Evolutionary conservation across 1,140 invertebrate genomes (phyloP), one percentile per base, ranked within the genome.

Genomic region (Mercenaria mercenaria): DNA sequence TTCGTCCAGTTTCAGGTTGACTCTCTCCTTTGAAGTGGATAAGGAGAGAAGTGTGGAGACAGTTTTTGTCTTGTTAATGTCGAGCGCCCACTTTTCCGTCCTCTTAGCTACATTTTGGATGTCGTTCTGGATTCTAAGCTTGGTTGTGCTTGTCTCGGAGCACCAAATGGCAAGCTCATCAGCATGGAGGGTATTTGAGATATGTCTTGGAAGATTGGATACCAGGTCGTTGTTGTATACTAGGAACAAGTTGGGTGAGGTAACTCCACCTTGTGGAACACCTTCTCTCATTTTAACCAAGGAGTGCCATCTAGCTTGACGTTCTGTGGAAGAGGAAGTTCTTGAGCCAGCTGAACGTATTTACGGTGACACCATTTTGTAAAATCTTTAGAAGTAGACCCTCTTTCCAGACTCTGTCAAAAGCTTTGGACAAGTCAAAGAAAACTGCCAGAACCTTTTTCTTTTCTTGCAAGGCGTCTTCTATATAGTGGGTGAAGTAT

Each of bases 391-490:
- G 52, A n/a, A 89, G 69, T 0, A 90, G 82, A 41, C 52, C 82
- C 3, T 84, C 69, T 43, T 43, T 80, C 88, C 88, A 77, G 23
- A 90, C 82, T 43, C 74, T 61, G 81, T 90, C 81, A 43, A 90
- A 90, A 18, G 81, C 88, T 32, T 83, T 85, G 26, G 52, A 29
- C 13, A 90, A 39, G 29, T 85, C 88, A 76, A 85, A 43, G 6
- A 77, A 85, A 6, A 67, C 74, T 3, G 88, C 88, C 0, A 84
- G 72, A 2, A 34, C 29, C 43, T 85, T 79, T 34, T 77, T 85
- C 18, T 89, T 83, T 20, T 77, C 32, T 52, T 89, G 79, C 32
- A 90, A 85, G 37, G 37, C 82, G 67, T 90, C n/a, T n/a, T n/a
- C n/a, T n/a, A n/a, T n/a, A n/a, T n/a, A n/a, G n/a, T n/a, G n/a